Conservation (phyloP, 1,140 invertebrate genomes). For the Octopus bimaculoides region DNA sequence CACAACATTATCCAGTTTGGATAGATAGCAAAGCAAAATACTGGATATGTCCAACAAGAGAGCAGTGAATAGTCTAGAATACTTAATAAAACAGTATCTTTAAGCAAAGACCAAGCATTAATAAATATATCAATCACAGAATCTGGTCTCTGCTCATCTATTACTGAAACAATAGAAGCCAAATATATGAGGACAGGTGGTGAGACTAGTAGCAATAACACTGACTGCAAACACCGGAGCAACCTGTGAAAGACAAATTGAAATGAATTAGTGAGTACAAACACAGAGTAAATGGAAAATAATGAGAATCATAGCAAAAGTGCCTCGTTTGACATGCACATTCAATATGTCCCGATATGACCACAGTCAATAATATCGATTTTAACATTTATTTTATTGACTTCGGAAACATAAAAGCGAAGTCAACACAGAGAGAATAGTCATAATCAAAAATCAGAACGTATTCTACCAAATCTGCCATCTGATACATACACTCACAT, state of each 20-base stretch:
- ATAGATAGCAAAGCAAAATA: constrained; percentile 62
- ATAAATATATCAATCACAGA: constrained; percentile 27
- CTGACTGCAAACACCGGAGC: constrained; percentile 32
- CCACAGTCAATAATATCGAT: too few relatives aligned
- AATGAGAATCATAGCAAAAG: too few relatives aligned
- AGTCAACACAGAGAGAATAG: too few relatives aligned
- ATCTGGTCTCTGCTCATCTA: constrained; percentile 23
- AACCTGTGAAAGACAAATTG: constrained; percentile 30
- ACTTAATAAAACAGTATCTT: constrained; percentile 75
- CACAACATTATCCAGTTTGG: constrained; percentile 68
- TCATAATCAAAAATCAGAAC: too few relatives aligned
- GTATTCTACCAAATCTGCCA: too few relatives aligned
- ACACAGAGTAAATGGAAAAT: too few relatives aligned
- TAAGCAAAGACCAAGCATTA: constrained; percentile 31
- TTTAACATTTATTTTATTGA: too few relatives aligned
- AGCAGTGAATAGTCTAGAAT: constrained; percentile 79
- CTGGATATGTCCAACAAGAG: constrained; percentile 67
- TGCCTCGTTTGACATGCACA: too few relatives aligned
- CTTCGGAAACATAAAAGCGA: too few relatives aligned
- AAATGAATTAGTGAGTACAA: background rate
- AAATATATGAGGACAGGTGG: constrained; percentile 41
- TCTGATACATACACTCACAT: too few relatives aligned
- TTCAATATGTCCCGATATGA: too few relatives aligned
- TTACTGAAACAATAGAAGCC: constrained; percentile 31
- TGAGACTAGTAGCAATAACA: constrained; percentile 43